Evolutionary conservation across 2,113 vertebrate genomes (phyloP).

Genomic region (Glaucidium brasilianum): DNA sequence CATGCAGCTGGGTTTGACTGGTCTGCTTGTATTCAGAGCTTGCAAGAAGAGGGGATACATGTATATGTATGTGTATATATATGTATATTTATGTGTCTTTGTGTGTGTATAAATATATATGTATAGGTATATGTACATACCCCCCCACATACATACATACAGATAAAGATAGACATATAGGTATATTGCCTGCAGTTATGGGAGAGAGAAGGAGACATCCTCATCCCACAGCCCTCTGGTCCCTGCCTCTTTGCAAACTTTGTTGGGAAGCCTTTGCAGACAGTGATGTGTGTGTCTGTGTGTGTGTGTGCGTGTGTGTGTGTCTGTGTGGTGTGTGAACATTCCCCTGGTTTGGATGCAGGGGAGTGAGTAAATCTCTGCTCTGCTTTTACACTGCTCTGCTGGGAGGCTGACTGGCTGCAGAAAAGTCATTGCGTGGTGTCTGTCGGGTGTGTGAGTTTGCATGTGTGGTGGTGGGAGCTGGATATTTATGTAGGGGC

Average conservation of each 20-base stretch:
- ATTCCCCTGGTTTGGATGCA: background rate
- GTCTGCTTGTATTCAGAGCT: background rate
- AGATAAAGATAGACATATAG: background rate
- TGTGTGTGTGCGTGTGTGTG: background rate
- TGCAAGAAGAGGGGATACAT: background rate
- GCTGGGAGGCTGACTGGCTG: slow-evolving; percentile 39
- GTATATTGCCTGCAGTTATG: background rate
- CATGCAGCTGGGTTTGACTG: background rate
- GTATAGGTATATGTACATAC: background rate
- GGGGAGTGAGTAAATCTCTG: background rate
- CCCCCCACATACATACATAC: background rate
- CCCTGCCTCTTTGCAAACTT: slow-evolving; percentile 46
- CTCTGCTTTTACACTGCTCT: background rate
- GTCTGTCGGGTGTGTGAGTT: slow-evolving; percentile 28
- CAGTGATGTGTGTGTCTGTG: background rate
- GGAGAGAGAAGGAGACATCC: background rate
- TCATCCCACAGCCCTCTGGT: background rate
- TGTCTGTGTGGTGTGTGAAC: background rate
- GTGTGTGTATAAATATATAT: too few species aligned
- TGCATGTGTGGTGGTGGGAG: background rate
- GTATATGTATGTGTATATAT: background rate
- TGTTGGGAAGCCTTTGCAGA: background rate
- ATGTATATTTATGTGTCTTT: background rate
- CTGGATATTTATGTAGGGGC: background rate
- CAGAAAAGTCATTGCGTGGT: slow-evolving; percentile 50